Percentiles rank a stretch among this genome's conserved stretches.
These are phyloP conservation scores for Molossus molossus DNA, from an alignment of 2,797 vertebrate species.

Conservation along the genomic window DNA sequence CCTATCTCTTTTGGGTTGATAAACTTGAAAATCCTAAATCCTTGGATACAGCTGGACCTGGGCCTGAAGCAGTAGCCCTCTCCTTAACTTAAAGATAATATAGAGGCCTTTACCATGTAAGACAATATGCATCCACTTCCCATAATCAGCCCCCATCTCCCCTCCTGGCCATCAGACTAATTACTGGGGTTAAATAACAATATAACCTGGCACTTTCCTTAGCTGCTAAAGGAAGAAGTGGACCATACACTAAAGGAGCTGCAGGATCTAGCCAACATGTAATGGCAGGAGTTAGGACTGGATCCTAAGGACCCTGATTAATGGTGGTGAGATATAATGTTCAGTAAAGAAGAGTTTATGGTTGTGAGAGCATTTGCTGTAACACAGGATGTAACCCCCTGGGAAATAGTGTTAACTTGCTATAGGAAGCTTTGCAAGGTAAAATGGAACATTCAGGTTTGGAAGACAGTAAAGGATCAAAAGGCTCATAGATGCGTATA, in stretches of 20 bases:
- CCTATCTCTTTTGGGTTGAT: neutral
- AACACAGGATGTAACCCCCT: neutral
- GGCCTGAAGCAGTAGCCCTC: neutral
- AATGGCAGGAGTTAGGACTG: neutral
- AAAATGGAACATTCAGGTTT: neutral
- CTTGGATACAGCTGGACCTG: neutral
- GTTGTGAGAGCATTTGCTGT: neutral
- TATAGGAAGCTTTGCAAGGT: neutral
- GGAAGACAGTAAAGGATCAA: neutral
- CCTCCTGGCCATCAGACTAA: neutral
- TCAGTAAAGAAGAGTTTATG: constrained; percentile 11
- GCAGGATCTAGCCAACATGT: neutral
- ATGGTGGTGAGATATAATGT: neutral
- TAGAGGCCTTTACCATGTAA: neutral
- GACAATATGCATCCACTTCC: neutral
- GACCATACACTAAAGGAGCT: neutral
- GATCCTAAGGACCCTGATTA: neutral
- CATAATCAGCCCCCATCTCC: neutral
- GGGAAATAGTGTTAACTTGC: neutral
- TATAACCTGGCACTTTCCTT: neutral
- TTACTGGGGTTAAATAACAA: neutral
- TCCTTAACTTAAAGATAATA: neutral
- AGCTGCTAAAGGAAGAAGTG: neutral
- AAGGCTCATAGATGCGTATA: neutral
- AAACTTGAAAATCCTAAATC: neutral